Conservation (phyloP, 2,113 vertebrate genomes). For the Chauna torquata region DNA sequence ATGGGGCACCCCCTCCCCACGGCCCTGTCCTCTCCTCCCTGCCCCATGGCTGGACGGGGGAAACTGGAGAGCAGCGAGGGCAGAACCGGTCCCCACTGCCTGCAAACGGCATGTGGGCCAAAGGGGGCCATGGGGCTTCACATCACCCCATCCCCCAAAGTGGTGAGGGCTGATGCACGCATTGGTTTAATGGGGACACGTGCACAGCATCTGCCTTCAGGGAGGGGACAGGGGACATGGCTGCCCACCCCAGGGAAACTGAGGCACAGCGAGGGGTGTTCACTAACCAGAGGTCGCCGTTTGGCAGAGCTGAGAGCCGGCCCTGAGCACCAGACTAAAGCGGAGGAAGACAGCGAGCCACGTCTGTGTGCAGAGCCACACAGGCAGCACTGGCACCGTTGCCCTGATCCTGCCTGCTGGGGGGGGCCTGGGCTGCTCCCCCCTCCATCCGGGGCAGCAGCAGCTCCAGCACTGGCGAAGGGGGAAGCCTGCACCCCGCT, state of each 20-base stretch:
- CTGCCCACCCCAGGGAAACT: constrained; percentile 5
- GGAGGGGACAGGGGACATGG: background rate
- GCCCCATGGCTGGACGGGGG: background rate
- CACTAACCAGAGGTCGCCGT: constrained; percentile 58
- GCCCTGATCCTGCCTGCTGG: background rate
- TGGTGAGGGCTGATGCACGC: background rate
- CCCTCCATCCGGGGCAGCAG: background rate
- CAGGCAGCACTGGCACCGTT: background rate
- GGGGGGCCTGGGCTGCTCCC: background rate
- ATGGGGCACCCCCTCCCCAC: background rate
- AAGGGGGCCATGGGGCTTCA: background rate
- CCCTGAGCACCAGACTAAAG: constrained; percentile 69
- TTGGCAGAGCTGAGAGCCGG: constrained; percentile 62
- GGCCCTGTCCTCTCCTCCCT: background rate
- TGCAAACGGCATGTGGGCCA: background rate
- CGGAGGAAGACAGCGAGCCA: constrained; percentile 68
- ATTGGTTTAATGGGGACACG: background rate
- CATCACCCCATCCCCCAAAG: background rate
- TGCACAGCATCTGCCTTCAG: constrained; percentile 15
- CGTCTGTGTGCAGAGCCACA: background rate
- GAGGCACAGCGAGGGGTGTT: constrained; percentile 45
- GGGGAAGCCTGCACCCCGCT: constrained; percentile 65
- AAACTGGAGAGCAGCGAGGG: background rate
- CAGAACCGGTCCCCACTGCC: background rate
- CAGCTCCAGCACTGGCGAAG: background rate